Evolutionary conservation across 2,797 vertebrate species (phyloP).

Genomic region (Melanotaenia pygmaea): DNA sequence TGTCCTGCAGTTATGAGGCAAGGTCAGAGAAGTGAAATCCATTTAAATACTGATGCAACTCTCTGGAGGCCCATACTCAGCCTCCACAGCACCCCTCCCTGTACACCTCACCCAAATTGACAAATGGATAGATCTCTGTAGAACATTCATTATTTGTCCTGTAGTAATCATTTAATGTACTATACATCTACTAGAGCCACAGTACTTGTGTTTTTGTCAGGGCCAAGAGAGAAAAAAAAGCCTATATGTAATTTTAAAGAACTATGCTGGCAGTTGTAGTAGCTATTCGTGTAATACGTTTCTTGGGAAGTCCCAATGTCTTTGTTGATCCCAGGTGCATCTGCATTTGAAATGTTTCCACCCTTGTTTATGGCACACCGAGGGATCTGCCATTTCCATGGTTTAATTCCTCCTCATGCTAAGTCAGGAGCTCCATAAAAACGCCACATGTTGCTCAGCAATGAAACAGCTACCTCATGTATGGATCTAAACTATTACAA

Average conservation of each 20-base stretch:
- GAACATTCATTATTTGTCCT: constrained; percentile 64
- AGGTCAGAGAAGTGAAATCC: constrained; percentile 80
- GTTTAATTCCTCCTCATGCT: constrained; percentile 80
- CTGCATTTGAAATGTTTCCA: constrained; percentile 80
- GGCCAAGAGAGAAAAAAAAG: constrained; percentile 65
- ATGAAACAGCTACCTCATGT: constrained; percentile 77
- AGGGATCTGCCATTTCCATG: constrained; percentile 82
- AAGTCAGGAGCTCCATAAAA: constrained; percentile 81
- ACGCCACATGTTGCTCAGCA: constrained; percentile 79
- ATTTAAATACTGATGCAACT: constrained; percentile 82
- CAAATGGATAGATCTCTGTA: constrained; percentile 58
- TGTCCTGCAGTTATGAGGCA: constrained; percentile 83
- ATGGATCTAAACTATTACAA: constrained; percentile 61
- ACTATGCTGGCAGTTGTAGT: constrained; percentile 32
- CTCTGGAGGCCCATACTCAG: constrained; percentile 69
- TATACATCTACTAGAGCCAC: constrained; percentile 42
- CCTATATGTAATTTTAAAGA: constrained; percentile 69
- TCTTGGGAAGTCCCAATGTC: constrained; percentile 54
- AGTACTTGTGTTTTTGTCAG: constrained; percentile 50
- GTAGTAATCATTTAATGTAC: constrained; percentile 53
- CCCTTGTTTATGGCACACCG: constrained; percentile 77
- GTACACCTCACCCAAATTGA: constrained; percentile 62
- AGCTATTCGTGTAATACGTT: constrained; percentile 42
- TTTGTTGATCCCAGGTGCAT: constrained; percentile 81
- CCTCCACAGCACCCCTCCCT: constrained; percentile 61